Conservation (phyloP, 2,797 vertebrate genomes). For the Amblyraja radiata region DNA sequence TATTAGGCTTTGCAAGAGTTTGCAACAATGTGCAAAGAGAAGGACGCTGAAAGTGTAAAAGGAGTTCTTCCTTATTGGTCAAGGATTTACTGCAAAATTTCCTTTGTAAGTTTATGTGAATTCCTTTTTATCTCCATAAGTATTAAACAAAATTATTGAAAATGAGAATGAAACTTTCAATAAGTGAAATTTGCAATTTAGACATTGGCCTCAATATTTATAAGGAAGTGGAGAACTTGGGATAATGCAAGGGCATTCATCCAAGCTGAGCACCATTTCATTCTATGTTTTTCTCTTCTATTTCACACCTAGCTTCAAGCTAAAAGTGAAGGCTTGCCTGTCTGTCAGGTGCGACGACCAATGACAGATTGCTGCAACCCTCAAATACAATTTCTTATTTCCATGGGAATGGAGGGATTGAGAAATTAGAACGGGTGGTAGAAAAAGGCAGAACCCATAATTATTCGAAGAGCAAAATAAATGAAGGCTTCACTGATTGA, state of each 20-base stretch:
- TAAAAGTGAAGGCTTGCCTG: not conserved
- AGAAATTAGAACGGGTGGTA: too few relatives aligned
- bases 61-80: constrained; percentile 97
- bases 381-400: not conserved
- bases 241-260: not conserved
- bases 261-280: not conserved
- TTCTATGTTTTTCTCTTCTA: not conserved
- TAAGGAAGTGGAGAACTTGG: not conserved
- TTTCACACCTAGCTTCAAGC: not conserved
- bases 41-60: constrained; percentile 80
- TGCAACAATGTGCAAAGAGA: constrained; percentile 86
- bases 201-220: not conserved
- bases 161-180: not conserved
- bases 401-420: not conserved
- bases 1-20: constrained; percentile 92
- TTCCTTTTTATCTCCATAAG: not conserved
- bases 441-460: too few relatives aligned
- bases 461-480: too few relatives aligned
- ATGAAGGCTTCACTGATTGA: not conserved
- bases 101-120: constrained; percentile 64
- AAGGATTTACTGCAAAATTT: constrained; percentile 92
- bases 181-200: not conserved
- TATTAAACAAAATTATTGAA: not conserved
- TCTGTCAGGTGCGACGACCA: not conserved
- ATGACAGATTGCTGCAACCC: not conserved